Evolutionary conservation across 2,797 vertebrate genomes (phyloP).

Genomic region (Lutjanus argentimaculatus): DNA sequence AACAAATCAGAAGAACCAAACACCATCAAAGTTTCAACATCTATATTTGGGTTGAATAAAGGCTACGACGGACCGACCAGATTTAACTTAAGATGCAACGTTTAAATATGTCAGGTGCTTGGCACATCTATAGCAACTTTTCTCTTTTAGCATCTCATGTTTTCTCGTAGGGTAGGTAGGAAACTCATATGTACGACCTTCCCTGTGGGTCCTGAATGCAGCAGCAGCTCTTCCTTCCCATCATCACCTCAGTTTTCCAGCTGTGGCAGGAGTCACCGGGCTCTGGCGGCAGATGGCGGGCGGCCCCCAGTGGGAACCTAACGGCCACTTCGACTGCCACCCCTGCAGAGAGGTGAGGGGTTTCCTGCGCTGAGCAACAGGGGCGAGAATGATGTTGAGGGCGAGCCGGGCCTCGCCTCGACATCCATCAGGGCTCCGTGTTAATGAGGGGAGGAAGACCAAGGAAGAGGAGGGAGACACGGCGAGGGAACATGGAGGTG

Average conservation of each 20-base stretch:
- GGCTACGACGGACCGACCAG: too few species aligned
- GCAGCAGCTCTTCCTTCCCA: conserved; percentile 48
- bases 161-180: neutral
- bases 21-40: too few species aligned
- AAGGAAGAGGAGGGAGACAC: conserved; percentile 13
- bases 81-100: too few species aligned
- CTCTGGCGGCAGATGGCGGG: conserved; percentile 75
- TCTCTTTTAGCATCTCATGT: neutral
- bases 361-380: conserved; percentile 60
- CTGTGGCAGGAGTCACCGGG: conserved; percentile 31
- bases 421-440: conserved; percentile 76
- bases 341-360: conserved; percentile 59
- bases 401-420: conserved; percentile 50
- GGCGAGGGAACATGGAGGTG: neutral
- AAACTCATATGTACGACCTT: neutral
- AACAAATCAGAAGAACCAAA: too few species aligned
- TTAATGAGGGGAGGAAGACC: conserved; percentile 78
- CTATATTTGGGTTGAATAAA: too few species aligned
- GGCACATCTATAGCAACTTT: too few species aligned
- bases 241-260: conserved; percentile 57
- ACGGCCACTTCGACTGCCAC: conserved; percentile 51
- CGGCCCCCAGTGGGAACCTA: conserved; percentile 28
- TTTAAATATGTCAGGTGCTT: too few species aligned
- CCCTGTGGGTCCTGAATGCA: conserved; percentile 52
- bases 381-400: conserved; percentile 55